phyloP scores from a whole-genome alignment of 2,888 invertebrate genomes.

The Polymixis lichenea region DNA sequence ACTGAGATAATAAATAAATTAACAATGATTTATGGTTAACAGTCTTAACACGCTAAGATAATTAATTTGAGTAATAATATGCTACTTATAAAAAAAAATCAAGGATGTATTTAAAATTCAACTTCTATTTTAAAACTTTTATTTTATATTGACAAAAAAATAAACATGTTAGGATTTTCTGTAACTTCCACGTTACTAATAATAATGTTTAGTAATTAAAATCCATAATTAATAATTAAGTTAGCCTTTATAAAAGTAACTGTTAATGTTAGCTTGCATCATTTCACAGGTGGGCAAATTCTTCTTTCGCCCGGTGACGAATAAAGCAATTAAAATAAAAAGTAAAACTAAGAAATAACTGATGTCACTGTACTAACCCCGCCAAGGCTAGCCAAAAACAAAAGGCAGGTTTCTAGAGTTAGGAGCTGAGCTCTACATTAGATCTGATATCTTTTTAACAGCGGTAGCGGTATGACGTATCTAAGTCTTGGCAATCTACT shows the following conservation, averaged over 20 bases:
- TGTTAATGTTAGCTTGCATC: background rate
- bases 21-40: background rate
- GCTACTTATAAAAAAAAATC: background rate
- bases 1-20: slow-evolving; percentile 25
- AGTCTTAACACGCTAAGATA: slow-evolving; percentile 25
- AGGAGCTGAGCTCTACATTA: too few species aligned
- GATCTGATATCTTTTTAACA: too few species aligned
- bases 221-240: background rate
- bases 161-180: background rate
- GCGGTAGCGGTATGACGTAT: too few species aligned
- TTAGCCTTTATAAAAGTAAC: background rate
- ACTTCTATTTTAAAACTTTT: too few species aligned
- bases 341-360: too few species aligned
- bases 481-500: too few species aligned
- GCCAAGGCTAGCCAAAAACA: too few species aligned
- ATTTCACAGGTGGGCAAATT: background rate
- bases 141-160: background rate
- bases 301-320: background rate
- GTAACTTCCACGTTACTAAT: background rate
- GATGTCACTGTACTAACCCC: too few species aligned
- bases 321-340: background rate
- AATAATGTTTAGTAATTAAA: background rate
- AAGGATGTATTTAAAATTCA: background rate
- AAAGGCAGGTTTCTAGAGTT: too few species aligned
- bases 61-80: slow-evolving; percentile 7